Conservation (phyloP, 2,797 vertebrate genomes). For the Babyrousa celebensis region DNA sequence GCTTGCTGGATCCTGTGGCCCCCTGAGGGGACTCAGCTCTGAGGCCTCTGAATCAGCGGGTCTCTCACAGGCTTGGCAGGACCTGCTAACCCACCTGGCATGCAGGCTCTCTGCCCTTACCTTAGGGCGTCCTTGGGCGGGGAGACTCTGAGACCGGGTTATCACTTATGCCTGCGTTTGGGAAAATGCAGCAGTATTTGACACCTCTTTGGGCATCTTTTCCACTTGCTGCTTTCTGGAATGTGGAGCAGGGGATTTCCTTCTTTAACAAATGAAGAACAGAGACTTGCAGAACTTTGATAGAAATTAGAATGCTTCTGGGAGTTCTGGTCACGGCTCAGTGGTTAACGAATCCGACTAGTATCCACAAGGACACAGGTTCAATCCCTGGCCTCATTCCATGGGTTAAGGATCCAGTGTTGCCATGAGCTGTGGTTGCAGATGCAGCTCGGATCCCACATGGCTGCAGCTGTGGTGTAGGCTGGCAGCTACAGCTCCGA, state of each 20-base stretch:
- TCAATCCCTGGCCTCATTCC: no score
- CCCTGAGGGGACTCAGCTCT: neutral
- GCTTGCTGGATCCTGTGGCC: neutral
- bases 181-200: neutral
- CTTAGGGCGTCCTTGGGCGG: no score
- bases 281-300: neutral
- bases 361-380: no score
- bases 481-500: no score
- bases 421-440: no score
- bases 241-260: neutral
- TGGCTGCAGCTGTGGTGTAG: no score
- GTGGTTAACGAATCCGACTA: no score
- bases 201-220: neutral
- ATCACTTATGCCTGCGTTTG: neutral
- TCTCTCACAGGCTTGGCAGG: neutral
- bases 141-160: neutral
- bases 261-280: neutral
- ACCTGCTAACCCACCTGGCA: no score
- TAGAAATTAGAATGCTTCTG: neutral
- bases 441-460: no score
- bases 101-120: neutral
- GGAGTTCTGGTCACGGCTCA: no score
- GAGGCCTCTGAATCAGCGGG: neutral
- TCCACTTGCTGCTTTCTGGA: neutral
- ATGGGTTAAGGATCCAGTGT: no score